phyloP scores from a whole-genome alignment of 2,888 invertebrate species.

The Sinohyriopsis cumingii region DNA sequence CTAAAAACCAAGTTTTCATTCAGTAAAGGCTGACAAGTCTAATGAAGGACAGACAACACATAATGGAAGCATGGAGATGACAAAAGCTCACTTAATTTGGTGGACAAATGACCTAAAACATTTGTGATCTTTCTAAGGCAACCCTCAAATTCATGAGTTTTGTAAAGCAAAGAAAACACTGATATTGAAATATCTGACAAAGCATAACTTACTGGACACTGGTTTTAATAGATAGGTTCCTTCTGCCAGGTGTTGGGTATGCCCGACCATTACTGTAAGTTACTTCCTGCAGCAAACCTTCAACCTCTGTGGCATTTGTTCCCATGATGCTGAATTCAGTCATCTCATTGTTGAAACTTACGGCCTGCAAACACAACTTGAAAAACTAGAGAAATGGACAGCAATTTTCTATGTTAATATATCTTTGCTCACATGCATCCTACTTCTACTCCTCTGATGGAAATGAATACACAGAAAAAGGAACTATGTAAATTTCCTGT shows the following conservation, averaged over 20 bases:
- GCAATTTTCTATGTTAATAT: no score
- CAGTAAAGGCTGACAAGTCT: no score
- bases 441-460: no score
- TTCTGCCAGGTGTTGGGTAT: slow-evolving; percentile 94
- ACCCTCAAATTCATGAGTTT: no score
- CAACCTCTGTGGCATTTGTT: slow-evolving; percentile 90
- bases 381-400: background rate
- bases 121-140: no score
- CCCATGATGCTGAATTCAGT: slow-evolving; percentile 94
- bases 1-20: no score
- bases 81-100: no score
- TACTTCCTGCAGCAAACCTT: slow-evolving; percentile 79
- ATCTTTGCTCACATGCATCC: background rate
- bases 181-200: background rate
- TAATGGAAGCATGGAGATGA: no score
- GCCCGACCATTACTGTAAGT: slow-evolving; percentile 93
- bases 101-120: no score
- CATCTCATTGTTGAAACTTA: slow-evolving; percentile 74
- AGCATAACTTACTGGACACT: slow-evolving; percentile 79
- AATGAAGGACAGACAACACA: no score
- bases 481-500: no score
- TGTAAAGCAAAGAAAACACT: background rate
- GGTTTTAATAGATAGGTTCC: slow-evolving; percentile 88
- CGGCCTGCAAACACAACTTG: slow-evolving; percentile 57
- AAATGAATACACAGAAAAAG: no score